Evolutionary conservation across 2,797 vertebrate species (phyloP).

Genomic region (Sphaeramia orbicularis): DNA sequence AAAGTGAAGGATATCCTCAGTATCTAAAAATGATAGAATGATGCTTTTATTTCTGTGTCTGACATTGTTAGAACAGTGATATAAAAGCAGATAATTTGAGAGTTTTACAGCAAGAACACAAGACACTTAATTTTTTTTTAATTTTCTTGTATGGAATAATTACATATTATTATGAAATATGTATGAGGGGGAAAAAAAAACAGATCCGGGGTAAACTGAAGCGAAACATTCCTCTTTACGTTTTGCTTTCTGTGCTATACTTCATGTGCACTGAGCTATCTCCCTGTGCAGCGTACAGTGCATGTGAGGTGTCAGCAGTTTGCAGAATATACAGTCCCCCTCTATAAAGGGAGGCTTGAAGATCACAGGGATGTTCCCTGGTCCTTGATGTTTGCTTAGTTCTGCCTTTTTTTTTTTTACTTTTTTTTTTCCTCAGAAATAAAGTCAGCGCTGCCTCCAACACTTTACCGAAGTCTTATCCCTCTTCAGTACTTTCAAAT

Average conservation of each 20-base stretch:
- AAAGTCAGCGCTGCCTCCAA: constrained; percentile 21
- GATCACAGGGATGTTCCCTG: constrained; percentile 58
- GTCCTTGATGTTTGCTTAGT: constrained; percentile 65
- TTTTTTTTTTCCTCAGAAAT: constrained; percentile 17
- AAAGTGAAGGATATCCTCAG: constrained; percentile 25
- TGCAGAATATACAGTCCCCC: constrained; percentile 53
- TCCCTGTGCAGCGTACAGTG: constrained; percentile 18
- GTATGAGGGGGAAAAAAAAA: too few species aligned
- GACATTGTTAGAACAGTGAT: background rate
- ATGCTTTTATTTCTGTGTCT: constrained; percentile 12
- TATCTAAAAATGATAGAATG: constrained; percentile 15
- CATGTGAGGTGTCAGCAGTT: constrained; percentile 67
- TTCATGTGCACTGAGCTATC: constrained; percentile 8
- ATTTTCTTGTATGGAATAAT: too few species aligned
- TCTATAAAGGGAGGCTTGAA: constrained; percentile 49
- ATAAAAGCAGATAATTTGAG: constrained; percentile 37
- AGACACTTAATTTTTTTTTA: too few species aligned
- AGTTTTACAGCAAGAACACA: too few species aligned
- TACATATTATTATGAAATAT: too few species aligned
- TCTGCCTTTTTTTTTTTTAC: constrained; percentile 26
- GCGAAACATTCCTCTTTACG: too few species aligned
- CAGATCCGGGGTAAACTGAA: too few species aligned
- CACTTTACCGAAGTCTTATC: constrained; percentile 18
- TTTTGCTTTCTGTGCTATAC: constrained; percentile 3
- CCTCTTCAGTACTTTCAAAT: constrained; percentile 16